These are phyloP conservation scores for Xerus inauris DNA, from an alignment of 2,113 vertebrate genomes.

Conservation along the genomic window DNA sequence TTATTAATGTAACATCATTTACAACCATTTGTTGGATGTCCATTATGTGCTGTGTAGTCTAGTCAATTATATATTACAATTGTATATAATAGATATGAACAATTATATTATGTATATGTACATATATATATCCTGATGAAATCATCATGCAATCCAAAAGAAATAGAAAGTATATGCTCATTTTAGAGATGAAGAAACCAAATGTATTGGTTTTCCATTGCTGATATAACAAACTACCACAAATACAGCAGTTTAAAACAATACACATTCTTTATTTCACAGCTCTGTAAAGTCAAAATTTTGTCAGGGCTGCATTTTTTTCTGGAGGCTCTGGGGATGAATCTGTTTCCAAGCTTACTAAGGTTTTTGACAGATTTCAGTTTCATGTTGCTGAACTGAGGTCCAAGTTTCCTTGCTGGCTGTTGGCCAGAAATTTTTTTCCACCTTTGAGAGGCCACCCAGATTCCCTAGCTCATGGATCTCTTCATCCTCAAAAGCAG, in stretches of 20 bases:
- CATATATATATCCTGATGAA: neutral
- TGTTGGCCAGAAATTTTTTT: neutral
- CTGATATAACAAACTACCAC: neutral
- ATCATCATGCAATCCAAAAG: neutral
- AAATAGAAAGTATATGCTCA: neutral
- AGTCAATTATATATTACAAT: neutral
- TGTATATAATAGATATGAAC: neutral
- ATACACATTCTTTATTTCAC: neutral
- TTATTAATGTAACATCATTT: neutral
- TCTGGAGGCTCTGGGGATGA: neutral
- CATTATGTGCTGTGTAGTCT: neutral
- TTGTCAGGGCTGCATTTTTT: neutral
- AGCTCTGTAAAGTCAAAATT: neutral
- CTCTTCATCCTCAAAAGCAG: neutral
- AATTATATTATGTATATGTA: neutral
- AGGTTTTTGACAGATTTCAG: conserved; percentile 12
- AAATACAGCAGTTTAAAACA: neutral
- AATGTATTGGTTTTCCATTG: neutral
- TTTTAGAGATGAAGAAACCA: conserved; percentile 2
- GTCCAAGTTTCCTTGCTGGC: neutral
- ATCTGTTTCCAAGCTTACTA: neutral
- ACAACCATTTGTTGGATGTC: neutral
- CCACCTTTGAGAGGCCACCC: neutral
- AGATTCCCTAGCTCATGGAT: neutral
- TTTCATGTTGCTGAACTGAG: neutral